These are phyloP conservation scores for Suncus etruscus DNA, from an alignment of 2,113 vertebrate genomes.

Conservation along the genomic window DNA sequence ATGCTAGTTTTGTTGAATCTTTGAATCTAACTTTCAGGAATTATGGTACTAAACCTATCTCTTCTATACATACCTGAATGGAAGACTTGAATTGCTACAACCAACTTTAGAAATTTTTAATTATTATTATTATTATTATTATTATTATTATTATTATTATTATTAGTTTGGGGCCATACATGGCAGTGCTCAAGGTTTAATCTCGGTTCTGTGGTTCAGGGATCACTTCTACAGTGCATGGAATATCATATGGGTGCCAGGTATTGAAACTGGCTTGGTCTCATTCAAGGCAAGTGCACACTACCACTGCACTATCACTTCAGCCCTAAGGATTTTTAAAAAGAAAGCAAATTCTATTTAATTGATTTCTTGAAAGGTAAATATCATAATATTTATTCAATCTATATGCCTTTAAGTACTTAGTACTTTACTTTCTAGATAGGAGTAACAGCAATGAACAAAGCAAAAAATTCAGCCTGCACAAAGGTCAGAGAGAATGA, in stretches of 20 bases:
- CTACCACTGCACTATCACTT: neutral
- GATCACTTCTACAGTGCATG: neutral
- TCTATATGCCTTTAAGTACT: neutral
- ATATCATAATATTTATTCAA: conserved; percentile 1
- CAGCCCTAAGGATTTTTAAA: neutral
- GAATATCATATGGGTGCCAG: neutral
- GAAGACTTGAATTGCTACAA: neutral
- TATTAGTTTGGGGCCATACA: too few relatives aligned
- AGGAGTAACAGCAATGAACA: neutral
- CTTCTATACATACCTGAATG: neutral
- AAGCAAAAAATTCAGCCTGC: neutral
- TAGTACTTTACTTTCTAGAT: neutral
- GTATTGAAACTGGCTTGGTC: neutral
- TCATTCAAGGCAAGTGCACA: neutral
- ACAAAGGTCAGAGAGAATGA: neutral
- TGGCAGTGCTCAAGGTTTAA: too few relatives aligned
- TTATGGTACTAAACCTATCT: neutral
- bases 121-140: too few relatives aligned
- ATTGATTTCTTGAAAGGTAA: conserved; percentile 10
- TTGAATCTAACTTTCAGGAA: neutral
- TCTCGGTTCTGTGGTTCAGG: neutral
- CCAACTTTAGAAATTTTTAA: too few relatives aligned
- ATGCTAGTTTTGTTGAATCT: neutral
- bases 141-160: too few relatives aligned
- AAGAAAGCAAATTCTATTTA: conserved; percentile 45